These are phyloP conservation scores for Dasysyrphus albostriatus DNA, from an alignment of 2,888 invertebrate species.

Conservation along the genomic window DNA sequence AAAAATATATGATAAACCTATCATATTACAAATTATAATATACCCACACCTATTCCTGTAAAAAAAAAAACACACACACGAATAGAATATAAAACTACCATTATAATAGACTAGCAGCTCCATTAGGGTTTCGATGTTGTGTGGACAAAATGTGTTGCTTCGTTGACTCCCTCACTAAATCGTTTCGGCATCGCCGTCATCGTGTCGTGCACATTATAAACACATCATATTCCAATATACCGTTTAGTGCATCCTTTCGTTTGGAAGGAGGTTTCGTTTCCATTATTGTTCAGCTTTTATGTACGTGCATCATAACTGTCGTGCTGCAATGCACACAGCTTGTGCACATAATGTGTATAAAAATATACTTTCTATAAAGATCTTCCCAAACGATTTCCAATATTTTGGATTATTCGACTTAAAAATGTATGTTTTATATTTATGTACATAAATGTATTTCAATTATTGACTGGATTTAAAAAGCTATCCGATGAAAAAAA, in stretches of 20 bases:
- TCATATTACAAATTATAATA: not conserved
- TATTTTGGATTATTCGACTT: conserved; percentile 40
- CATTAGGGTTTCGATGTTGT: conserved; percentile 50
- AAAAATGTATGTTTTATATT: conserved; percentile 15
- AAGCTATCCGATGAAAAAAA: too few relatives aligned
- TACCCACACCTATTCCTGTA: not conserved
- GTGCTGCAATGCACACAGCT: conserved; percentile 6
- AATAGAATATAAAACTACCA: conserved; percentile 5
- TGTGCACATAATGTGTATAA: not conserved
- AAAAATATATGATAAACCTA: not conserved
- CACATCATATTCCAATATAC: conserved; percentile 60
- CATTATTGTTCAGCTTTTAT: not conserved
- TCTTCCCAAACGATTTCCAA: conserved; percentile 10
- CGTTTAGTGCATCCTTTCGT: conserved; percentile 47
- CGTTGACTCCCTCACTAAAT: conserved; percentile 15
- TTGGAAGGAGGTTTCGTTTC: not conserved
- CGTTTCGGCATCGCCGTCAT: conserved; percentile 26
- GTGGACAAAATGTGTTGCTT: conserved; percentile 29
- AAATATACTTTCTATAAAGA: not conserved
- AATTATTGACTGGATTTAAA: too few relatives aligned
- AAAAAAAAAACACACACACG: too few relatives aligned
- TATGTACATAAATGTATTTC: too few relatives aligned
- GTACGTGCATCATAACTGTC: conserved; percentile 9
- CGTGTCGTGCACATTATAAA: conserved; percentile 60
- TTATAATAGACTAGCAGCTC: conserved; percentile 24